A percentile compares a stretch with the other conserved stretches of the same genome.
Evolutionary conservation across 1,140 invertebrate species (phyloP).

Genomic region (Meteorus sp.): DNA sequence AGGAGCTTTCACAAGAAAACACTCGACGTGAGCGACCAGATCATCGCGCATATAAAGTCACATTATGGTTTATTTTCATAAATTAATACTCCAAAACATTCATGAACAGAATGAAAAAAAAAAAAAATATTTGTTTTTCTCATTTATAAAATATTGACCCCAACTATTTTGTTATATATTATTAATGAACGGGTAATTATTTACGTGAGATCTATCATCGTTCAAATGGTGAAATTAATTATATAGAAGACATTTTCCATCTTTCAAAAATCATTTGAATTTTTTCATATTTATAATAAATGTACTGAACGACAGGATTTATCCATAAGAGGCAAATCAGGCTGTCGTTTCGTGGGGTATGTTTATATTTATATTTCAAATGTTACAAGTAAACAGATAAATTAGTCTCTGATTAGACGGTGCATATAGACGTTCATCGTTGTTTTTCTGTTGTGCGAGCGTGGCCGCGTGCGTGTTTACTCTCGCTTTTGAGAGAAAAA

Average conservation of each 20-base stretch:
- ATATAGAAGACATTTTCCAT: background rate
- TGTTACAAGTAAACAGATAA: slow-evolving; percentile 28
- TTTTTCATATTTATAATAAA: slow-evolving; percentile 12
- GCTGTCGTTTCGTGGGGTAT: too few species aligned
- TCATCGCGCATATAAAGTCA: too few species aligned
- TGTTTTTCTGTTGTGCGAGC: slow-evolving; percentile 18
- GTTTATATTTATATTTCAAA: too few species aligned
- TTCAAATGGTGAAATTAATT: background rate
- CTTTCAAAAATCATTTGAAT: slow-evolving; percentile 8
- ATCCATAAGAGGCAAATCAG: background rate
- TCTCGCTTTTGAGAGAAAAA: slow-evolving; percentile 32
- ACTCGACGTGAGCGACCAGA: slow-evolving; percentile 12
- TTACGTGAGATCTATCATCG: too few species aligned
- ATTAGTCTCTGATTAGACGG: slow-evolving; percentile 30
- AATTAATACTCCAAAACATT: background rate
- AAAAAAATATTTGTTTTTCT: too few species aligned
- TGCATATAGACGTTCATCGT: slow-evolving; percentile 17
- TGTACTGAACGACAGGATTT: background rate
- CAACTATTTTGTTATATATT: too few species aligned
- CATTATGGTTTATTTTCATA: too few species aligned
- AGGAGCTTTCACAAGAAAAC: slow-evolving; percentile 23
- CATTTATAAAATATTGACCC: too few species aligned
- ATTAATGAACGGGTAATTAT: too few species aligned
- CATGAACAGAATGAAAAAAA: too few species aligned
- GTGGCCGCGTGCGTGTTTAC: slow-evolving; percentile 18